Base-by-base conservation (phyloP, 1,140 invertebrate genomes). In the Platorchestia sp. region DNA sequence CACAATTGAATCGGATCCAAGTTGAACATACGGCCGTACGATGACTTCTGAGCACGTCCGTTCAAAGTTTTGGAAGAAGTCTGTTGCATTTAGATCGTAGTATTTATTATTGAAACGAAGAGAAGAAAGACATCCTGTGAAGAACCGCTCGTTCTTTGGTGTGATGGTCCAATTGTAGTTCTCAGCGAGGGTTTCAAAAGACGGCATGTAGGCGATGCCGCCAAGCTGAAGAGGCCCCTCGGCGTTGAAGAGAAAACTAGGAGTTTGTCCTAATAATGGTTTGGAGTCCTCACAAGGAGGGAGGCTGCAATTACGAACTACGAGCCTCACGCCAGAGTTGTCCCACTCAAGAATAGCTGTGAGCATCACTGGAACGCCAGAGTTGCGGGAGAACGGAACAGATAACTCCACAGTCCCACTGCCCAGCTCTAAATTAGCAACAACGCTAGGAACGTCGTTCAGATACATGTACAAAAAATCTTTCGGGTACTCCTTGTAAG, bases 401-500 rank as follows among this genome's bases (percentile, higher is more conserved):
- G 98, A 98, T 19, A 99, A 97, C 97, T 99, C 98, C 95, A 99
- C 97, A 0, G 98, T 99, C 93, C 99, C 99, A 0, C 99, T 99
- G 0, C 99, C 99, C 97, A 99, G 99, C 97, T 99, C 99, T 95
- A 99, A 99, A 97, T 98, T 98, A n/a, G 99, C 99, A 95, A 98
- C 98, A 97, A 99, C 98, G 96, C 99, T 99, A 99, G 75, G 99
- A 10, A 44, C 47, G 97, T 5, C 99, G 98, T 96, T 99, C 98
- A 96, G 99, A 99, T 97, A 99, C 99, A 97, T 97, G 40, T 97
- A 99, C 98, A 97, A 99, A 98, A 96, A 98, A 98, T 98, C 99
- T 98, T 97, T 98, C 96, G 98, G 98, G 98, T 99, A 99, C 97
- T 99, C 99, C 5, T 98, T 97, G 97, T 99, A 99, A 0, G 99